Base-by-base conservation (phyloP, 2,113 vertebrate genomes). In the Oncorhynchus mykiss region DNA sequence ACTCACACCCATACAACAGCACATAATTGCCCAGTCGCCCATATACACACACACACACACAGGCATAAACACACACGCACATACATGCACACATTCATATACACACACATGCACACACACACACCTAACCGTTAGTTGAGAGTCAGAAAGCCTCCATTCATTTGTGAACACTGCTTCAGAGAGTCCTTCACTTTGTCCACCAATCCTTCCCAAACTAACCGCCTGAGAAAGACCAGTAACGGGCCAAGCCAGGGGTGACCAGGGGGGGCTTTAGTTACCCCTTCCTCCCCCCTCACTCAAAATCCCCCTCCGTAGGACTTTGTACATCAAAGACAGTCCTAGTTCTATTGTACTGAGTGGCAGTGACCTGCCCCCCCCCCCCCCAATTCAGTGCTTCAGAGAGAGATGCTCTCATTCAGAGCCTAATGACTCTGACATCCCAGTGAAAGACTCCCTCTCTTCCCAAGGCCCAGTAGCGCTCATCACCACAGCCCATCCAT, bases 131-230 rank as follows among this genome's bases (percentile, higher is more conserved):
- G 31, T 83, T 80, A 83, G 78, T 79, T 25, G 70, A 75, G 74
- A 78, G 72, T 74, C 84, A 91, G 82, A 87, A 87, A 83, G 79
- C 78, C 75, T 84, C 84, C 74, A 86, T 91, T 89, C 90, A 88
- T 82, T 49, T 70, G 80, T 3, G 48, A 29, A 88, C 87, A 75
- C 82, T 57, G 66, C 87, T 88, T 88, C 81, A 86, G 80, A 77
- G 75, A 86, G 72, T 85, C 65, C 83, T 82, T 73, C 78, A 85
- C 73, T 78, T 72, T 81, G 78, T 87, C 84, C 77, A 83, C 88
- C 84, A 81, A 80, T 49, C 9, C 34, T 59, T 66, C 25, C 64
- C 71, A 70, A 29, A 70, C 74, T 48, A 59, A 24, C 74, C 24
- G 22, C 73, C 77, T 68, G 39, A 78, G 77, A 69, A 16, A 16